phyloP scores from a whole-genome alignment of 53 echinoderm and acorn worm species.

The Zoroaster sp. region DNA sequence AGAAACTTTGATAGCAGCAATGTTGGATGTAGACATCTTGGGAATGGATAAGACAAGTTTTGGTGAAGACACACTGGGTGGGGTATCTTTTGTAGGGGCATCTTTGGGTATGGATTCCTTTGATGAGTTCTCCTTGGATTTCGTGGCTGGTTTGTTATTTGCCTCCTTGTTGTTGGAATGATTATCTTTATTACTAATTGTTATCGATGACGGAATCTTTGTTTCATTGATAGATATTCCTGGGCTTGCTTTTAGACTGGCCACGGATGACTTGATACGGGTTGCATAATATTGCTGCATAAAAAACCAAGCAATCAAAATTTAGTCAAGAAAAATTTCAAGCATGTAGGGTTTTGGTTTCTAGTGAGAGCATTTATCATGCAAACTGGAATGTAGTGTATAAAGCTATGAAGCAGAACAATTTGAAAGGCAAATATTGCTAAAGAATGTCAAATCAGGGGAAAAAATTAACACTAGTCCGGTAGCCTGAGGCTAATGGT shows the following conservation, averaged over 20 bases:
- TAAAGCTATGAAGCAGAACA: too few species aligned
- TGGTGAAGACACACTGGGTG: not conserved
- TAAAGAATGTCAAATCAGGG: too few species aligned
- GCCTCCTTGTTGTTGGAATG: not conserved
- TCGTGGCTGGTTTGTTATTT: not conserved
- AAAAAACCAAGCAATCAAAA: not conserved
- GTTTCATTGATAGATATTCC: not conserved
- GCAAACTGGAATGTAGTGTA: too few species aligned
- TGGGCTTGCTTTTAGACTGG: not conserved
- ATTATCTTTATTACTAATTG: not conserved
- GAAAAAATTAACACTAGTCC: too few species aligned
- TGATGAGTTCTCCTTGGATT: not conserved
- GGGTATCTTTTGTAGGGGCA: not conserved
- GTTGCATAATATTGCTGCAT: slow-evolving; percentile 18
- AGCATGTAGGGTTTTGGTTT: not conserved
- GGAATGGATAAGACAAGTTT: slow-evolving; percentile 43
- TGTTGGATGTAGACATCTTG: slow-evolving; percentile 26
- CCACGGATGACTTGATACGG: slow-evolving; percentile 20
- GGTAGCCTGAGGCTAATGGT: too few species aligned
- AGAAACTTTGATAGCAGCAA: not conserved
- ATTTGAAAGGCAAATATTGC: too few species aligned
- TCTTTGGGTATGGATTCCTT: not conserved
- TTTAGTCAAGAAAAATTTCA: not conserved
- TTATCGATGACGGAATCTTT: not conserved
- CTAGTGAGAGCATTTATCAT: too few species aligned